These are phyloP conservation scores for Leptinotarsa lineolata DNA, from an alignment of 1,140 invertebrate species.

Conservation along the genomic window DNA sequence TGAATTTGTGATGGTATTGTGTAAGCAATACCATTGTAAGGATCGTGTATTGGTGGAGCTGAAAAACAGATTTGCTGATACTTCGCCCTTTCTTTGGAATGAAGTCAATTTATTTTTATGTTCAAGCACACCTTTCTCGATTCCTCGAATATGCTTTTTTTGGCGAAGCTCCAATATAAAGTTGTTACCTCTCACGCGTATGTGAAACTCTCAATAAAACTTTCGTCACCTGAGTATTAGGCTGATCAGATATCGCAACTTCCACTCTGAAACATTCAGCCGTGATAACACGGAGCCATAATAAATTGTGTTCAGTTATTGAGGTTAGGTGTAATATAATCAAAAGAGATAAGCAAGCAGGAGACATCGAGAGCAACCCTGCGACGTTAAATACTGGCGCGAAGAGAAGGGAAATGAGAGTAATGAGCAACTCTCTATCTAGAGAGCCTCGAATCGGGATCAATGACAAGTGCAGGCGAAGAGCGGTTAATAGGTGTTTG, in stretches of 20 bases:
- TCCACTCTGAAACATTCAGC: constrained; percentile 3
- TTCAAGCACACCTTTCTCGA: no score
- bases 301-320: constrained; percentile 44
- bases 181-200: background rate
- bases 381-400: constrained; percentile 44
- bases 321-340: constrained; percentile 51
- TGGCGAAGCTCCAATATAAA: no score
- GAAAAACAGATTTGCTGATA: no score
- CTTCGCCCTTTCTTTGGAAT: no score
- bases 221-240: constrained; percentile 6
- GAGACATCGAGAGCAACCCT: constrained; percentile 35
- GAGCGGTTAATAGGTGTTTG: constrained; percentile 58
- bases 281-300: constrained; percentile 25
- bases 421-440: constrained; percentile 56
- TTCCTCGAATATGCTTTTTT: no score
- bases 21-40: no score
- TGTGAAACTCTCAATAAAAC: background rate
- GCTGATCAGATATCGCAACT: background rate
- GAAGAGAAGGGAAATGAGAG: constrained; percentile 47
- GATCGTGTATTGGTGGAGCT: no score
- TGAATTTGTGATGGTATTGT: no score
- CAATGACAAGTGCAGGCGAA: constrained; percentile 57
- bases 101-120: no score
- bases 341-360: constrained; percentile 48
- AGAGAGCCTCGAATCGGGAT: constrained; percentile 53